phyloP scores from a whole-genome alignment of 2,797 vertebrate species.

The Spheniscus humboldti region DNA sequence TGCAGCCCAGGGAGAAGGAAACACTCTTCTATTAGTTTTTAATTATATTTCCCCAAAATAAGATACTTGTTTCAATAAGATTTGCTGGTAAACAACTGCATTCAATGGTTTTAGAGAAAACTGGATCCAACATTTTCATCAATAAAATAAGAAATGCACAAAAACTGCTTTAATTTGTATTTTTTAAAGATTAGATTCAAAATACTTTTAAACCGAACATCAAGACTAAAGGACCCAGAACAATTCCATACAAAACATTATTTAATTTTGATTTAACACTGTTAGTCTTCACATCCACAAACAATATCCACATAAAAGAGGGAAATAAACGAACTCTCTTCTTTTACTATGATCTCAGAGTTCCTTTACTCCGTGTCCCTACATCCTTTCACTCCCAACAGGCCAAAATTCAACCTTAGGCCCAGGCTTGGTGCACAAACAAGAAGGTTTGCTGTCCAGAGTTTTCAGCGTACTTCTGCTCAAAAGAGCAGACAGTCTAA shows the following conservation, averaged over 20 bases:
- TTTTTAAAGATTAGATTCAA: neutral
- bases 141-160: neutral
- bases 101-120: neutral
- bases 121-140: neutral
- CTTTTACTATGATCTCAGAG: neutral
- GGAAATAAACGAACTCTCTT: neutral
- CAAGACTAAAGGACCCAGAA: neutral
- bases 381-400: neutral
- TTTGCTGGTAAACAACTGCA: neutral
- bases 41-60: neutral
- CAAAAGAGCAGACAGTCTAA: neutral
- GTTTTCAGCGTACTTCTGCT: neutral
- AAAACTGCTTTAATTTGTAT: neutral
- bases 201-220: neutral
- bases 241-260: neutral
- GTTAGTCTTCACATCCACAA: neutral
- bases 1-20: neutral
- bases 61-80: neutral
- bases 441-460: neutral
- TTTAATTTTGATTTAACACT: neutral
- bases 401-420: neutral
- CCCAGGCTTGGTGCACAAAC: neutral
- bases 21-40: neutral
- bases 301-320: neutral
- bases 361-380: neutral